Base-by-base conservation (phyloP, 2,797 vertebrate species). In the Coranthus polyacanthus region DNA sequence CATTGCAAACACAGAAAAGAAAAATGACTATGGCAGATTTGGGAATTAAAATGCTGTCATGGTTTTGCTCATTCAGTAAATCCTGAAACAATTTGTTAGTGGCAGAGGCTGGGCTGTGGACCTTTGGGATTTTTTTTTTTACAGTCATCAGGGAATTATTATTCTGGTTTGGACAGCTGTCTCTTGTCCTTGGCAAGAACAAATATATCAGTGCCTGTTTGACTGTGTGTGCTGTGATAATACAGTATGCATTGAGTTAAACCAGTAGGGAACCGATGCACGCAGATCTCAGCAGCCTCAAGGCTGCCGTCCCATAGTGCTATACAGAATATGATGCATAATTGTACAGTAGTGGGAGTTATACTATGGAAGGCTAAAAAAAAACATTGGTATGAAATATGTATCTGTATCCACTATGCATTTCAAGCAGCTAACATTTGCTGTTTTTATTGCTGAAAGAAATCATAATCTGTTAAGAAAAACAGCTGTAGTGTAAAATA, bases 31-130 rank as follows among this genome's bases (percentile, higher is more conserved):
- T 22, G 32, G 54, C 37, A 50, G 75, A 75, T 12, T 54, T 41
- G 4, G 12, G 67, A 55, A 61, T 78, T 75, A 38, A 79, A 82
- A 82, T 66, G 45, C 22, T 26, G 7, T 73, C 71, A 70, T 66
- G 44, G 59, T 77, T 78, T 64, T 79, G 44, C 56, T 82, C 56
- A 69, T 67, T 54, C 52, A 59, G 34, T 75, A 66, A 75, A 83
- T 76, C 52, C 45, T 60, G 52, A 61, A 3, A 45, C 17, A 68
- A 67, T 67, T 58, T 71, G 61, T 15, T 44, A 9, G 34, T 32
- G 47, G 36, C 20, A 20, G 50, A 60, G 36, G 56, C 24, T 29
- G 51, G 38, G 36, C 45, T 50, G 17, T 63, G 68, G 37, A 41
- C 20, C 26, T 71, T 29, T 21, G 13, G n/a, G 52, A 63, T 69